Evolutionary conservation across 2,113 vertebrate genomes (phyloP).

Genomic region (Perognathus longimembris): DNA sequence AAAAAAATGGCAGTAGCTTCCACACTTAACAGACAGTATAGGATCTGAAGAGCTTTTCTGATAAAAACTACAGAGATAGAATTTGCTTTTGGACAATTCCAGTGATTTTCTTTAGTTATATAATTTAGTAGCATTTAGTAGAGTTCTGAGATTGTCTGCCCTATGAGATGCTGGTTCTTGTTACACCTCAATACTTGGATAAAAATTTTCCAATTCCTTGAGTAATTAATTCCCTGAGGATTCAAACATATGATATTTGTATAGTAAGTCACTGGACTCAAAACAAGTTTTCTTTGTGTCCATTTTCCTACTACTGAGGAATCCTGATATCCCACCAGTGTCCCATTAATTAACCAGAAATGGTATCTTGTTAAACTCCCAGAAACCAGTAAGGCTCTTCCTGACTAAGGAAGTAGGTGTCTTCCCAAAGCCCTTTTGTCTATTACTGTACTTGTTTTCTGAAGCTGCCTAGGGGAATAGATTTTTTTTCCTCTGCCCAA

Average conservation of each 20-base stretch:
- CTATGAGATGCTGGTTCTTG: constrained; percentile 12
- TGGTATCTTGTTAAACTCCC: neutral
- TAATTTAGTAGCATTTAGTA: constrained; percentile 51
- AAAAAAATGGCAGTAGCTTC: constrained; percentile 13
- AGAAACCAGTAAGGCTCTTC: neutral
- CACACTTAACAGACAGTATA: constrained; percentile 24
- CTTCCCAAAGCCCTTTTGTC: neutral
- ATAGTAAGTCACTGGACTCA: neutral
- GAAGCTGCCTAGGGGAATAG: too few species aligned
- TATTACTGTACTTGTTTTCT: neutral
- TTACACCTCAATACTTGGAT: neutral
- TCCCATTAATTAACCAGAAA: neutral
- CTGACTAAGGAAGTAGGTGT: neutral
- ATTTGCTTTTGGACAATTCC: constrained; percentile 68
- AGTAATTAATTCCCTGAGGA: constrained; percentile 19
- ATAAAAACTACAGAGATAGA: constrained; percentile 74
- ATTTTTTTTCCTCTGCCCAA: too few species aligned
- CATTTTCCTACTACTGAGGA: neutral
- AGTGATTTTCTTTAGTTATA: constrained; percentile 61
- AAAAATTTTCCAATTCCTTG: constrained; percentile 32
- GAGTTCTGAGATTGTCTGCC: neutral
- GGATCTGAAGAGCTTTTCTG: constrained; percentile 66
- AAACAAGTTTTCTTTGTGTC: neutral
- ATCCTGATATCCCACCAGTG: neutral
- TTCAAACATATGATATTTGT: neutral